Percentiles rank a stretch among this genome's conserved stretches.
Conservation (phyloP, 2,113 vertebrate genomes). For the Cathartes aura region DNA sequence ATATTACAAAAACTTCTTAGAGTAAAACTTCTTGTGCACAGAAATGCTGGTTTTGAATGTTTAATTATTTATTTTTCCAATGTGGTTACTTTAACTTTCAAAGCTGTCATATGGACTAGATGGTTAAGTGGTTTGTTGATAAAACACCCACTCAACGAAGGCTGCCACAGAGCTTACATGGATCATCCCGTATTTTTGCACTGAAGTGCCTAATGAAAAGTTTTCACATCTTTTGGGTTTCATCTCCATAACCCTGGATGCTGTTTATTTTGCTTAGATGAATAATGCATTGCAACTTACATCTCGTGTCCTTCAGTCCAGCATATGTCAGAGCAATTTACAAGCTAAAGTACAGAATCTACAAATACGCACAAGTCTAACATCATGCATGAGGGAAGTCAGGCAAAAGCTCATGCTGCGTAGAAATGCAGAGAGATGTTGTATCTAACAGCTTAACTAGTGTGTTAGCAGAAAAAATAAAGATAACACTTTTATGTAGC, state of each 20-base stretch:
- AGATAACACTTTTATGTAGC: neutral
- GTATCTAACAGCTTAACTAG: neutral
- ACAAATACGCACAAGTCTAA: neutral
- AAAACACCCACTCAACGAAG: neutral
- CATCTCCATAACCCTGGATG: neutral
- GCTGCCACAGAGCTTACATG: neutral
- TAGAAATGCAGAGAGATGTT: neutral
- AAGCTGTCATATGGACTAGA: slow-evolving; percentile 40
- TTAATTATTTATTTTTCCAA: slow-evolving; percentile 26
- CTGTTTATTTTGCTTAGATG: neutral
- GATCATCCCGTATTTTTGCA: neutral
- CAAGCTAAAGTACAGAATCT: neutral
- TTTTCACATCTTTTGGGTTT: neutral
- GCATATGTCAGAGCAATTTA: neutral
- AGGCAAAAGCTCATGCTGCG: neutral
- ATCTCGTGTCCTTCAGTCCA: neutral
- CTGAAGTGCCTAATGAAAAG: neutral
- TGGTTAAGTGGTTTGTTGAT: neutral
- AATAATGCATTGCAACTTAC: neutral
- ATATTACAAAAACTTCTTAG: neutral
- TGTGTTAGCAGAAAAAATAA: neutral
- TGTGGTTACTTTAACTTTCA: slow-evolving; percentile 64
- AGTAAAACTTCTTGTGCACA: slow-evolving; percentile 12
- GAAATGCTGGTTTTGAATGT: slow-evolving; percentile 39
- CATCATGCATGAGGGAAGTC: no score